Evolutionary conservation across 92 coral and sea anemone genomes (phyloP).

Genomic region (Actinernus sp.): DNA sequence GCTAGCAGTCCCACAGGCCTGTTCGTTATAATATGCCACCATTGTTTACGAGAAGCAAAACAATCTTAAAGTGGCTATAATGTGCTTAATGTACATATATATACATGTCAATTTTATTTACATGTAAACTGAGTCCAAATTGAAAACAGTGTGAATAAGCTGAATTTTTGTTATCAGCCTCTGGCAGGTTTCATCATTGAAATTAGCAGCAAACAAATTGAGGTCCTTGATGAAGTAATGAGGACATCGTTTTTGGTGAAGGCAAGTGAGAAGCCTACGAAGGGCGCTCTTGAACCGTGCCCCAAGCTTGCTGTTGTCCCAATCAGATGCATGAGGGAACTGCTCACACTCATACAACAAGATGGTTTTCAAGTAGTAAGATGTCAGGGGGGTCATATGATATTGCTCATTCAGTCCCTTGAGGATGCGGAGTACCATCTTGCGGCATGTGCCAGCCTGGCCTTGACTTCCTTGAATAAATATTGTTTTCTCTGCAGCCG

Average conservation of each 20-base stretch:
- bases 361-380: slow-evolving; percentile 84
- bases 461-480: slow-evolving; percentile 42
- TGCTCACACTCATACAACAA: slow-evolving; percentile 76
- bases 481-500: slow-evolving; percentile 72
- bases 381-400: slow-evolving; percentile 57
- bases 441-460: slow-evolving; percentile 52
- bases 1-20: too few species aligned
- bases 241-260: slow-evolving; percentile 40
- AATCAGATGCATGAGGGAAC: slow-evolving; percentile 37
- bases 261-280: slow-evolving; percentile 40
- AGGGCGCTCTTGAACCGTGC: slow-evolving; percentile 60
- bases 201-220: slow-evolving; percentile 52
- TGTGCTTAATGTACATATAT: too few species aligned
- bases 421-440: slow-evolving; percentile 74
- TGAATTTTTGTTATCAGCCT: slow-evolving; percentile 2
- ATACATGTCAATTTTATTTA: too few species aligned
- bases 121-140: too few species aligned
- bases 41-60: too few species aligned
- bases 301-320: slow-evolving; percentile 31
- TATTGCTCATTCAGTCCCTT: slow-evolving; percentile 63
- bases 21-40: too few species aligned
- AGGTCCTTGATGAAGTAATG: slow-evolving; percentile 70
- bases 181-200: slow-evolving; percentile 9
- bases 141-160: too few species aligned
- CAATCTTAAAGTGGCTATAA: too few species aligned